phyloP scores from a whole-genome alignment of 2,797 vertebrate species.

The Lagocephalus sceleratus region DNA sequence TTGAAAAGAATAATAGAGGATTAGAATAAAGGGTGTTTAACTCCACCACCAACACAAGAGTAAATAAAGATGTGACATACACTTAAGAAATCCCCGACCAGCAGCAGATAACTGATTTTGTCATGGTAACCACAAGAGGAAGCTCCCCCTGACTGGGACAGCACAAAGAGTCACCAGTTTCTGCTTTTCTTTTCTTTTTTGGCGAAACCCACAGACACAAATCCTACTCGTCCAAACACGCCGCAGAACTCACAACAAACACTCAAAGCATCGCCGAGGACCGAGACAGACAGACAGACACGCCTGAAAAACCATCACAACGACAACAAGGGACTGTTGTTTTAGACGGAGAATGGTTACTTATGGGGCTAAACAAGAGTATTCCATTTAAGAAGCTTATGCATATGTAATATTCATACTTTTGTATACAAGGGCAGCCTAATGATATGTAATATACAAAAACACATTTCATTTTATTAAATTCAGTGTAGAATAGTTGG shows the following conservation, averaged over 20 bases:
- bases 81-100: conserved; percentile 64
- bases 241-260: conserved; percentile 48
- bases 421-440: background rate
- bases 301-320: conserved; percentile 61
- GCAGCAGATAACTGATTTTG: conserved; percentile 74
- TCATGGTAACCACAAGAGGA: conserved; percentile 60
- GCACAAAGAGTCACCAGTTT: conserved; percentile 39
- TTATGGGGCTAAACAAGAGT: conserved; percentile 48
- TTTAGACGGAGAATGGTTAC: conserved; percentile 51
- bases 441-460: no score
- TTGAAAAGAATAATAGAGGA: conserved; percentile 72
- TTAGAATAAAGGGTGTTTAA: conserved; percentile 63
- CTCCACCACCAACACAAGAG: conserved; percentile 44
- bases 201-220: conserved; percentile 46
- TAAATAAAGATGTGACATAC: conserved; percentile 58
- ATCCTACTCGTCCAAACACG: conserved; percentile 53
- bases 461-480: no score
- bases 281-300: conserved; percentile 40
- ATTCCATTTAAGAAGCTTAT: conserved; percentile 42
- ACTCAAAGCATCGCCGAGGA: conserved; percentile 57
- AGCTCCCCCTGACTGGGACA: conserved; percentile 37
- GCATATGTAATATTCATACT: no score
- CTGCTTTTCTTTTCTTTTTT: conserved; percentile 43
- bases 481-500: no score
- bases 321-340: conserved; percentile 62